phyloP scores from a whole-genome alignment of 2,797 vertebrate genomes.

The Phrynocephalus forsythii region DNA sequence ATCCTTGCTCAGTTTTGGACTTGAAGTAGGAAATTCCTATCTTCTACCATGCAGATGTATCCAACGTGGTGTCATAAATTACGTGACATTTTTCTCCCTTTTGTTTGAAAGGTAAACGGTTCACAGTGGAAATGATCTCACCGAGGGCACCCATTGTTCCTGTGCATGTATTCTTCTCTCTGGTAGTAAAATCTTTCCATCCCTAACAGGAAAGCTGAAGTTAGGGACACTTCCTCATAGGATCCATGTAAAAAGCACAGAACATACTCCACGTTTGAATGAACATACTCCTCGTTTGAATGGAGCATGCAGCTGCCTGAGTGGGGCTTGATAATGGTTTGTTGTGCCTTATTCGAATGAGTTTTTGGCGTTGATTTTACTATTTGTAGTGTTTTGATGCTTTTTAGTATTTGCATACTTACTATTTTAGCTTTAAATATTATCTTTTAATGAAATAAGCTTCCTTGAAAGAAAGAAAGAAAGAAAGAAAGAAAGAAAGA shows the following conservation, averaged over 20 bases:
- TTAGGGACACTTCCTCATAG: background rate
- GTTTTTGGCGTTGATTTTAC: no score
- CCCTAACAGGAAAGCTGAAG: background rate
- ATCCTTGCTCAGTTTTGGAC: constrained; percentile 43
- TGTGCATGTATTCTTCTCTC: background rate
- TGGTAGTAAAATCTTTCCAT: background rate
- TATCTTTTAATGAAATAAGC: no score
- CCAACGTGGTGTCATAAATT: constrained; percentile 43
- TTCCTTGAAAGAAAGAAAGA: no score
- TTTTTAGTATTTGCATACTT: no score
- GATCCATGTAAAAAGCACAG: background rate
- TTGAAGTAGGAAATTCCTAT: constrained; percentile 70
- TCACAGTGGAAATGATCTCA: background rate
- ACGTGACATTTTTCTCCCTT: background rate
- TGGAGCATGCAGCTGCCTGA: background rate
- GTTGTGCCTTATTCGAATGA: no score
- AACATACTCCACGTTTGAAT: no score
- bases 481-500: no score
- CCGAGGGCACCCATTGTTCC: background rate
- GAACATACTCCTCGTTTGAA: no score
- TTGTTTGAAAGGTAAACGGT: constrained; percentile 26
- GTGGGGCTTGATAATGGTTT: no score
- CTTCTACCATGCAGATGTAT: constrained; percentile 48
- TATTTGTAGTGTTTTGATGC: no score
- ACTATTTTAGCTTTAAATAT: no score